Evolutionary conservation across 2,888 invertebrate species (phyloP).

Genomic region (Drosophila demipolita): DNA sequence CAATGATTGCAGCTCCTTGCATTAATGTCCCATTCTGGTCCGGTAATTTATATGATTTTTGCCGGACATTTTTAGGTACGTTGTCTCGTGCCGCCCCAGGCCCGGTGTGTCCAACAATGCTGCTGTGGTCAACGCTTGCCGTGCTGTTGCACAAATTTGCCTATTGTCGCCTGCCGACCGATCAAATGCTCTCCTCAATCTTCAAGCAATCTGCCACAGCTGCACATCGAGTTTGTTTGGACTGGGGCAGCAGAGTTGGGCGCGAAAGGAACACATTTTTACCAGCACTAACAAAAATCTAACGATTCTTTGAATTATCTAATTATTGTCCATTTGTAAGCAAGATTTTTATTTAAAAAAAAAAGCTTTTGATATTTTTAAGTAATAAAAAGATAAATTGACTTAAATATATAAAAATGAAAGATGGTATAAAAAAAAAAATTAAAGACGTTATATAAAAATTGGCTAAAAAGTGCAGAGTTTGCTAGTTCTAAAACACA

Average conservation of each 20-base stretch:
- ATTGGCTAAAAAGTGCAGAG: neutral
- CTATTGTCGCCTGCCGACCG: constrained; percentile 60
- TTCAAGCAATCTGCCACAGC: constrained; percentile 40
- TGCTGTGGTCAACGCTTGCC: constrained; percentile 70
- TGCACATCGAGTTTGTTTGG: constrained; percentile 68
- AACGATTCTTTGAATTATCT: neutral
- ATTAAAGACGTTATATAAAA: too few relatives aligned
- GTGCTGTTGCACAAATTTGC: constrained; percentile 76
- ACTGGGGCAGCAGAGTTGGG: constrained; percentile 31
- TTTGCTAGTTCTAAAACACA: neutral
- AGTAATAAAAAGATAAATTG: neutral
- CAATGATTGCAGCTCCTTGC: constrained; percentile 64
- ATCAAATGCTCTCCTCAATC: constrained; percentile 26
- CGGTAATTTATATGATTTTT: constrained; percentile 75
- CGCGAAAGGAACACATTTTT: neutral
- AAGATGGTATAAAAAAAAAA: neutral
- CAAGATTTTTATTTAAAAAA: neutral
- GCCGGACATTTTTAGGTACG: constrained; percentile 32
- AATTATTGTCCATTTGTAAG: neutral
- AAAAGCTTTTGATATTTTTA: neutral
- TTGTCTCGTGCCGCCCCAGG: constrained; percentile 70
- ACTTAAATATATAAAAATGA: neutral
- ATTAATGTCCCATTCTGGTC: constrained; percentile 55
- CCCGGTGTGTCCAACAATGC: constrained; percentile 75
- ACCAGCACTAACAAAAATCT: neutral